Conservation (phyloP, 1,140 invertebrate species). For the Gryllus bimaculatus region DNA sequence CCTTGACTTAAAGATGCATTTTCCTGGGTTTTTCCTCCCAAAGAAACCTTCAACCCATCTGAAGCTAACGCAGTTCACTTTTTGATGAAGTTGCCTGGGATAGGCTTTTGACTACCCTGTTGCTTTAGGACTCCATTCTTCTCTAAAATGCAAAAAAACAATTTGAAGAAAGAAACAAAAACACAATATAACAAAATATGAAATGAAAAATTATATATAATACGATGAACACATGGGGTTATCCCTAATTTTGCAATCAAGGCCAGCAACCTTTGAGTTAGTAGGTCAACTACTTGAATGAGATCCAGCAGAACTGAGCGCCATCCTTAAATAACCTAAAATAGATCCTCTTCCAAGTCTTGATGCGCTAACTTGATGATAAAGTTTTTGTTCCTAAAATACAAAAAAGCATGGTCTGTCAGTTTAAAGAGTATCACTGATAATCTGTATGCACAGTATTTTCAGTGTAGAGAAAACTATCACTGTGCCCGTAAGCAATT, state of each 20-base stretch:
- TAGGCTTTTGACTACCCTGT: slow-evolving; percentile 28
- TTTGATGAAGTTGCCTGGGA: background rate
- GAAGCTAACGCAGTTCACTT: background rate
- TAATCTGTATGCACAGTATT: no score
- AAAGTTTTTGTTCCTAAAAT: slow-evolving; percentile 74
- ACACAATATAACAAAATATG: background rate
- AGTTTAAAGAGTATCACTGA: no score
- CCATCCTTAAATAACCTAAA: slow-evolving; percentile 89
- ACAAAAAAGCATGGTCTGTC: no score
- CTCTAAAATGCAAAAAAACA: slow-evolving; percentile 30
- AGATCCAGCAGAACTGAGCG: slow-evolving; percentile 90
- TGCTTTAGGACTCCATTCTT: slow-evolving; percentile 54
- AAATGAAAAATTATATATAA: slow-evolving; percentile 30
- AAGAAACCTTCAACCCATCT: slow-evolving; percentile 17
- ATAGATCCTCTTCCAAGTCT: slow-evolving; percentile 79
- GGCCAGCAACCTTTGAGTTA: slow-evolving; percentile 87
- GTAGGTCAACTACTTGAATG: slow-evolving; percentile 80
- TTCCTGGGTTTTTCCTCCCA: slow-evolving; percentile 12
- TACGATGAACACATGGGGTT: slow-evolving; percentile 94
- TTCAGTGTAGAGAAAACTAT: no score
- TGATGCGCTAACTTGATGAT: slow-evolving; percentile 77
- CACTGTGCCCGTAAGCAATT: slow-evolving; percentile 69
- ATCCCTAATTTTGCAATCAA: slow-evolving; percentile 82
- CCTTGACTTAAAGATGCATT: slow-evolving; percentile 15
- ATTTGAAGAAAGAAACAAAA: background rate